Percentiles rank a stretch among this genome's conserved stretches.
These are phyloP conservation scores for Neolamprologus fasciatus DNA, from an alignment of 2,113 vertebrate genomes.

Conservation along the genomic window DNA sequence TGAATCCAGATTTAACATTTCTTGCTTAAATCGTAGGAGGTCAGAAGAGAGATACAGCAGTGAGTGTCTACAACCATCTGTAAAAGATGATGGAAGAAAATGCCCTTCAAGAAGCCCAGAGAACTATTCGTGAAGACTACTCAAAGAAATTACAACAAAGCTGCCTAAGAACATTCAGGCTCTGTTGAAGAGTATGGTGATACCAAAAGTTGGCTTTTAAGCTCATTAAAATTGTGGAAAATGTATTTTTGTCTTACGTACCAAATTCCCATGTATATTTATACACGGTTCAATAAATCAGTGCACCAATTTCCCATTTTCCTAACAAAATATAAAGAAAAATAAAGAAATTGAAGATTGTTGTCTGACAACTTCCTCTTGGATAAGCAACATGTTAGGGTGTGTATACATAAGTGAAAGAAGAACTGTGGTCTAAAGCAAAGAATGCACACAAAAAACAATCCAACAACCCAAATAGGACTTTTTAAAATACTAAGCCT, in stretches of 20 bases:
- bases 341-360: background rate
- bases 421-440: background rate
- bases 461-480: background rate
- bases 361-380: background rate
- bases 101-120: background rate
- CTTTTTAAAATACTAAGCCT: background rate
- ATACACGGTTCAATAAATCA: background rate
- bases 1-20: background rate
- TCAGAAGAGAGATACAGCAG: background rate
- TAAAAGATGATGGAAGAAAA: background rate
- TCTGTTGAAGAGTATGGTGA: background rate
- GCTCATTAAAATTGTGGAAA: background rate
- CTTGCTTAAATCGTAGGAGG: background rate
- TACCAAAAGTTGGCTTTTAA: background rate
- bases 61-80: background rate
- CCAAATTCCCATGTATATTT: background rate
- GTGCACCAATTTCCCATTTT: background rate
- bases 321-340: background rate
- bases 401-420: background rate
- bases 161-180: rapidly evolving
- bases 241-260: background rate
- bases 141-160: background rate
- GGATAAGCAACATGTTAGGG: background rate
- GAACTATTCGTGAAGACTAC: background rate
- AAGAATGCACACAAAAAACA: background rate